Evolutionary conservation across 2,113 vertebrate species (phyloP).

Genomic region (Protomyctophum bolini): DNA sequence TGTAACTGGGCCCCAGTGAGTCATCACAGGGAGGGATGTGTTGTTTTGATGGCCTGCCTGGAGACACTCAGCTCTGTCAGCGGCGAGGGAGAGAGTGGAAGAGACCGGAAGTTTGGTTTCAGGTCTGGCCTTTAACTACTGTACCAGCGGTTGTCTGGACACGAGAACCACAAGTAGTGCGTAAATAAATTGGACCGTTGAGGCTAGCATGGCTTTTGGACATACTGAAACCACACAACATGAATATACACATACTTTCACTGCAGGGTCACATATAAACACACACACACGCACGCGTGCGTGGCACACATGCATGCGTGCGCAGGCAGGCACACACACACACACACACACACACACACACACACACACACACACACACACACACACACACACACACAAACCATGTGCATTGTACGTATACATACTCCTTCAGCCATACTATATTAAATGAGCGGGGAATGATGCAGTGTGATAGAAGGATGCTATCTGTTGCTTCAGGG

Average conservation of each 20-base stretch:
- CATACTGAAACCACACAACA: background rate
- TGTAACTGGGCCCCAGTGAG: constrained; percentile 67
- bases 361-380: too few relatives aligned
- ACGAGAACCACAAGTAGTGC: constrained; percentile 42
- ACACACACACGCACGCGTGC: background rate
- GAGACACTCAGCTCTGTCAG: constrained; percentile 46
- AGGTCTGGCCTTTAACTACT: constrained; percentile 37
- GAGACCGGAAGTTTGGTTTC: constrained; percentile 54
- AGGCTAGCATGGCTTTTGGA: constrained; percentile 39
- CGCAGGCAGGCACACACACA: constrained; percentile 12
- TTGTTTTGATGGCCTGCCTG: constrained; percentile 58
- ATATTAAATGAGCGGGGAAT: constrained; percentile 36
- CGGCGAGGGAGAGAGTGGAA: constrained; percentile 27
- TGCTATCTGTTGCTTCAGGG: constrained; percentile 48
- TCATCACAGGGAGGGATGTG: constrained; percentile 62
- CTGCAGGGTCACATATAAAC: too few relatives aligned
- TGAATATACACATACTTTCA: too few relatives aligned
- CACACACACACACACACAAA: constrained; percentile 9
- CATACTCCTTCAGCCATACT: background rate
- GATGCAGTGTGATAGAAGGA: constrained; percentile 59
- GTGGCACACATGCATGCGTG: constrained; percentile 1
- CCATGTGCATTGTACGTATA: background rate
- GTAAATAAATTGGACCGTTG: constrained; percentile 39
- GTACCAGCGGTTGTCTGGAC: constrained; percentile 44
- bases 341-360: background rate